These are phyloP conservation scores for Hydrotaea diabolus DNA, from an alignment of 2,888 invertebrate genomes.

Conservation along the genomic window DNA sequence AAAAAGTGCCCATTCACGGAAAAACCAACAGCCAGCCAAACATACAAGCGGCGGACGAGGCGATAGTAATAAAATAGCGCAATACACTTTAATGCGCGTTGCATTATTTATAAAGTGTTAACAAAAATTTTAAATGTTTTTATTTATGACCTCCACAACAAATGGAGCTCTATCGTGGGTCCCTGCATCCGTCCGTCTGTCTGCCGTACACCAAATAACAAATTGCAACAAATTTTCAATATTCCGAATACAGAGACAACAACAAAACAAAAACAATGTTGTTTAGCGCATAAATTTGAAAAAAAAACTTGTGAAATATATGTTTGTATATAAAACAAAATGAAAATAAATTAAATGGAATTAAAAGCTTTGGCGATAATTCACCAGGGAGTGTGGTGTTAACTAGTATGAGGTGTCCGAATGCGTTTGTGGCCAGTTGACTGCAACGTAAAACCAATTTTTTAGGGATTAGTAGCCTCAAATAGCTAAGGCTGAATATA, in stretches of 20 bases:
- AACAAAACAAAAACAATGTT: neutral
- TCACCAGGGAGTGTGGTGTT: neutral
- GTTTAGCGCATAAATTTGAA: slow-evolving; percentile 16
- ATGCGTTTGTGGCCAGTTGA: neutral
- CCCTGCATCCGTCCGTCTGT: neutral
- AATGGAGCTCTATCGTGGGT: neutral
- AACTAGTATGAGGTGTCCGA: neutral
- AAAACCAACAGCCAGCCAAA: neutral
- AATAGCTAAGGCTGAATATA: no score
- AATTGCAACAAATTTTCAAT: slow-evolving; percentile 16
- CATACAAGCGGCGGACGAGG: neutral
- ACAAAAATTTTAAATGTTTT: slow-evolving; percentile 58
- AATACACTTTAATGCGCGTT: slow-evolving; percentile 25
- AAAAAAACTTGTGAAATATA: slow-evolving; percentile 5
- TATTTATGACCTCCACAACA: slow-evolving; percentile 52
- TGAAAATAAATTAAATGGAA: slow-evolving; percentile 30
- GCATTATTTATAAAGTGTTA: slow-evolving; percentile 54
- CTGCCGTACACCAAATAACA: neutral
- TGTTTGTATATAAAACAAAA: neutral
- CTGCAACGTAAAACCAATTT: no score
- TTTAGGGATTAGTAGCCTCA: no score
- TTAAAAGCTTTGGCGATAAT: slow-evolving; percentile 11
- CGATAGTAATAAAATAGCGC: slow-evolving; percentile 8
- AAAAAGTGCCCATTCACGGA: no score
- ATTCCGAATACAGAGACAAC: neutral